Percentiles rank a stretch among this genome's conserved stretches.
phyloP scores from a whole-genome alignment of 23 tunicate species.

The Halocynthia roretzi region DNA sequence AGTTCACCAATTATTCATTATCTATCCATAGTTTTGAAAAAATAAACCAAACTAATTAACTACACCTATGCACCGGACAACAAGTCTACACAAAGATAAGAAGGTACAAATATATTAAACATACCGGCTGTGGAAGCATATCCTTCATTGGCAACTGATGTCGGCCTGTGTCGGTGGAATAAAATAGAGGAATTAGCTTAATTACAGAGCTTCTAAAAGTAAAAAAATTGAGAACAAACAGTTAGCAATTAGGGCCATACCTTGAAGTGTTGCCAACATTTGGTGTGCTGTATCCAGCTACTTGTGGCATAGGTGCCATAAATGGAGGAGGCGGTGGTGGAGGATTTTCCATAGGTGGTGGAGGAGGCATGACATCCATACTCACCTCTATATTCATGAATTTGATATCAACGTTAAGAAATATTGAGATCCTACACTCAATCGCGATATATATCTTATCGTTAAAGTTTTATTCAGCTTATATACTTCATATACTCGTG shows the following conservation, averaged over 20 bases:
- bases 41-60: not conserved
- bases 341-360: constrained; percentile 34
- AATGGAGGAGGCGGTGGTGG: constrained; percentile 14
- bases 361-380: constrained; percentile 30
- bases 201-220: not conserved
- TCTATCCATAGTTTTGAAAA: not conserved
- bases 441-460: too few relatives aligned
- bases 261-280: constrained; percentile 32
- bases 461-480: too few relatives aligned
- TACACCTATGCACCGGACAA: not conserved
- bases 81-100: not conserved
- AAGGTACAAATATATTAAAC: not conserved
- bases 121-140: constrained; percentile 13
- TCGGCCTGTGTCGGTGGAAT: not conserved
- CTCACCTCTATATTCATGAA: too few relatives aligned
- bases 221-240: not conserved
- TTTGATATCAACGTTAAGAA: too few relatives aligned
- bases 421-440: too few relatives aligned
- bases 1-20: not conserved
- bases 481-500: too few relatives aligned
- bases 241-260: not conserved
- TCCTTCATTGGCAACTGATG: not conserved
- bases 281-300: constrained; percentile 74
- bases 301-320: constrained; percentile 17
- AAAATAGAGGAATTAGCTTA: not conserved